These are phyloP conservation scores for Drosophila parthenogenetica DNA, from an alignment of 2,888 invertebrate species.

Conservation along the genomic window DNA sequence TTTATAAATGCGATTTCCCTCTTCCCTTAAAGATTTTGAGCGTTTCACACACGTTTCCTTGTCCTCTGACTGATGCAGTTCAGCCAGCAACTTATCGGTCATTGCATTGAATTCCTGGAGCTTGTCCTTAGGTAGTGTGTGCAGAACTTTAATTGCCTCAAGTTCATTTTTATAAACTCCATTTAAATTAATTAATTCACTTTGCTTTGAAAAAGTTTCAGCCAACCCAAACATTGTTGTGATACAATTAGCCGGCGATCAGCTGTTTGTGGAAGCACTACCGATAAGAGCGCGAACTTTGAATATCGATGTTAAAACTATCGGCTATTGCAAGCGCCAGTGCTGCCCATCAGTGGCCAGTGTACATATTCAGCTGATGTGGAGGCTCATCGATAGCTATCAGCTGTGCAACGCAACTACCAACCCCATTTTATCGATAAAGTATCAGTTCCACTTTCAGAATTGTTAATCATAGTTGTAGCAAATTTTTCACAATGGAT, in stretches of 20 bases:
- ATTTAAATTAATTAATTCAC: constrained; percentile 26
- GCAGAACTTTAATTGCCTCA: constrained; percentile 54
- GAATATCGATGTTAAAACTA: background rate
- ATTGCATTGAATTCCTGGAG: constrained; percentile 16
- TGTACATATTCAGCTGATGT: too few species aligned
- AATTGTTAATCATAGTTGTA: constrained; percentile 8
- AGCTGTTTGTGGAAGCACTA: constrained; percentile 4
- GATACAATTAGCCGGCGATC: background rate
- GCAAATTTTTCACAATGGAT: constrained; percentile 74
- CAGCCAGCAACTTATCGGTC: constrained; percentile 46
- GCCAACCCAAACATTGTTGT: constrained; percentile 30
- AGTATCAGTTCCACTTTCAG: background rate
- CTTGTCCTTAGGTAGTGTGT: constrained; percentile 15
- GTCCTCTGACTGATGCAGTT: constrained; percentile 30
- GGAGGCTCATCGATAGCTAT: too few species aligned
- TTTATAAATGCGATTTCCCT: constrained; percentile 74
- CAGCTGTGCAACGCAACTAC: too few species aligned
- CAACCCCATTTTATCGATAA: background rate
- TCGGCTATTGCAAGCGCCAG: background rate
- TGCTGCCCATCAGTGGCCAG: background rate
- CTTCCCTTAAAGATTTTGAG: constrained; percentile 63
- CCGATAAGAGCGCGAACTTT: too few species aligned
- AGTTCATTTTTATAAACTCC: constrained; percentile 64
- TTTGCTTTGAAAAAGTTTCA: constrained; percentile 26
- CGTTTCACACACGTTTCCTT: constrained; percentile 21